Evolutionary conservation across 2,888 invertebrate species (phyloP), one percentile per base, ranked within the genome.

Genomic region (Nomada ferruginata): DNA sequence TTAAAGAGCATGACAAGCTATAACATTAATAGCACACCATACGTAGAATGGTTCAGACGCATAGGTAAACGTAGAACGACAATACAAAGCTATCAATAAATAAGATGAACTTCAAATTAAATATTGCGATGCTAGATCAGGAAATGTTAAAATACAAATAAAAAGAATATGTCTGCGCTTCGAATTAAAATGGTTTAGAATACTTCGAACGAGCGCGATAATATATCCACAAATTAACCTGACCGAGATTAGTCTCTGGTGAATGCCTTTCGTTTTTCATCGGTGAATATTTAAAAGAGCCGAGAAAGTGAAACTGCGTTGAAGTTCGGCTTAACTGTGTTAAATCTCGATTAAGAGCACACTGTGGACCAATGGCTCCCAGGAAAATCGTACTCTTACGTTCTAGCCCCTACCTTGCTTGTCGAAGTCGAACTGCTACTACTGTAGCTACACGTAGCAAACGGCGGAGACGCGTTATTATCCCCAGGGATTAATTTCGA

Each of bases 401-500:
- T 2, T 23, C 11, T 26, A n/a, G 0, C 5, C 29, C 44, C 29
- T 64, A 66, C 20, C 74, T 20, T 26, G 59, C n/a, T 26, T 26
- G 42, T 42, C n/a, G 26, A 53, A 76, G 63, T 63, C 65, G 70
- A 79, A 77, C 70, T 55, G 77, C 71, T 69, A 78, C 70, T 53
- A 47, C 66, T 65, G 65, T 36, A 64, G 85, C 23, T 61, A 52
- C 36, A 36, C 64, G 73, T 65, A 68, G 75, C 79, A 84, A 86
- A 87, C 74, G 82, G 72, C 65, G 83, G 74, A 71, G 81, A 81
- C 82, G 80, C 77, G 82, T 89, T 89, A 89, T 87, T 87, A 88
- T 86, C 86, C 86, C 84, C 78, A 80, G 80, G 88, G 89, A 90
- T 88, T 89, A 89, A 89, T 90, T 89, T 87, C 83, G 77, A 86